A percentile compares a stretch with the other conserved stretches of the same genome.
Conservation (phyloP, 2,797 vertebrate species). For the Crenichthys baileyi region DNA sequence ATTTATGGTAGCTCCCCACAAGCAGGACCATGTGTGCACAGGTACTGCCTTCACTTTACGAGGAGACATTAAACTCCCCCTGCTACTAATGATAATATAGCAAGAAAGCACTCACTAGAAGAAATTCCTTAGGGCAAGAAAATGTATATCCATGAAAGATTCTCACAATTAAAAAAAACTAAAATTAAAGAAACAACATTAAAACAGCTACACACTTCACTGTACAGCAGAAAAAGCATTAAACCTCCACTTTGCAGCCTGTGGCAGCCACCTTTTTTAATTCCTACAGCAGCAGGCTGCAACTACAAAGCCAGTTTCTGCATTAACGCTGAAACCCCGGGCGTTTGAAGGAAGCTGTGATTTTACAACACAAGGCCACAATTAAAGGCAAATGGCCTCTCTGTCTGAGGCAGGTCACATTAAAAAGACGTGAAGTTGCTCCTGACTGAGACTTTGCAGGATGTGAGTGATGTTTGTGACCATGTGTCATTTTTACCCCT, state of each 20-base stretch:
- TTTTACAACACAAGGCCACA: conserved; percentile 38
- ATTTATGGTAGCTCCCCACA: conserved; percentile 66
- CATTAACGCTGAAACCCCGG: conserved; percentile 37
- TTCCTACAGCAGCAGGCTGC: conserved; percentile 53
- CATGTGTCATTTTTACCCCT: conserved; percentile 14
- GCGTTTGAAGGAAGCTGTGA: conserved; percentile 60
- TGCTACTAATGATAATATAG: conserved; percentile 42
- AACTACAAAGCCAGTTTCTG: conserved; percentile 65
- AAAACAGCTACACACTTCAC: conserved; percentile 27
- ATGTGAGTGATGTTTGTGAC: conserved; percentile 22
- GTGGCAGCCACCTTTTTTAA: conserved; percentile 46
- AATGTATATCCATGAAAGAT: conserved; percentile 2
- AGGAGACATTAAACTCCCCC: conserved; percentile 58
- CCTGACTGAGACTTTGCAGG: conserved; percentile 9
- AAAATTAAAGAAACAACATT: conserved; percentile 7
- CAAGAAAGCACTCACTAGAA: conserved; percentile 47
- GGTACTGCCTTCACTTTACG: conserved; percentile 67
- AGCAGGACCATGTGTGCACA: conserved; percentile 62
- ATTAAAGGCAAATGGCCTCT: conserved; percentile 24
- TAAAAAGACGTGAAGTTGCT: conserved; percentile 33
- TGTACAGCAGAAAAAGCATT: conserved; percentile 56
- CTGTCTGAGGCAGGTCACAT: conserved; percentile 26
- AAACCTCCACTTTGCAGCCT: conserved; percentile 62
- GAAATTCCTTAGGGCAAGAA: conserved; percentile 31
- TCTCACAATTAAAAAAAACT: neutral